These are phyloP conservation scores for Archaeoteleia sp. DNA, from an alignment of 2,888 invertebrate genomes.

Conservation along the genomic window DNA sequence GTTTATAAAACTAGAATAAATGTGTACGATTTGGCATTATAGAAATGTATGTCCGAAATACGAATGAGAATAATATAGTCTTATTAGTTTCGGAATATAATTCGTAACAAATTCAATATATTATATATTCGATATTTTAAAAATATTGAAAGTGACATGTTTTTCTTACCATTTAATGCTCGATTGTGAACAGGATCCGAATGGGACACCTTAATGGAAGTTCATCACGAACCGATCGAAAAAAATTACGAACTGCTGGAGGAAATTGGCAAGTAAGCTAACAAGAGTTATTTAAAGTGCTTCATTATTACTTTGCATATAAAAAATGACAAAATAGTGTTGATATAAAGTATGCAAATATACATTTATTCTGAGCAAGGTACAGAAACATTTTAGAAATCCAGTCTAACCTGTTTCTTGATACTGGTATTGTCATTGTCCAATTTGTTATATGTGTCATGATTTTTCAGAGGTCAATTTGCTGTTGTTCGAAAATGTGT, in stretches of 20 bases:
- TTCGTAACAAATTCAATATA: no score
- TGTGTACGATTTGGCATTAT: no score
- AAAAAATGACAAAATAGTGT: neutral
- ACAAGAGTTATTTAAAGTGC: no score
- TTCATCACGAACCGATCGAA: conserved; percentile 76
- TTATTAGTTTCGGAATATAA: no score
- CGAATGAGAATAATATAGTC: no score
- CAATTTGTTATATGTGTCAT: conserved; percentile 22
- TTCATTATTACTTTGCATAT: no score
- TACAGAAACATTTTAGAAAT: conserved; percentile 13
- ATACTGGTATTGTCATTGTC: neutral
- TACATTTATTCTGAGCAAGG: conserved; percentile 2
- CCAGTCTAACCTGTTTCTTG: conserved; percentile 28
- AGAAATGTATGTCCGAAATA: no score
- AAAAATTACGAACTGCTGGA: conserved; percentile 77
- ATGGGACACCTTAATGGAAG: conserved; percentile 74
- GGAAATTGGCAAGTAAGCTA: conserved; percentile 77
- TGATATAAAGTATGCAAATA: neutral
- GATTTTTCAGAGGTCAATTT: conserved; percentile 79
- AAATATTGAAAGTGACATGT: no score
- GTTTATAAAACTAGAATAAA: no score
- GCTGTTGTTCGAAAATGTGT: conserved; percentile 79
- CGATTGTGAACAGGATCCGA: no score
- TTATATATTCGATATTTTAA: conserved; percentile 1
- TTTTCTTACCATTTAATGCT: conserved; percentile 3